These are phyloP conservation scores for Meganola albula DNA, from an alignment of 2,888 invertebrate species.

Conservation along the genomic window DNA sequence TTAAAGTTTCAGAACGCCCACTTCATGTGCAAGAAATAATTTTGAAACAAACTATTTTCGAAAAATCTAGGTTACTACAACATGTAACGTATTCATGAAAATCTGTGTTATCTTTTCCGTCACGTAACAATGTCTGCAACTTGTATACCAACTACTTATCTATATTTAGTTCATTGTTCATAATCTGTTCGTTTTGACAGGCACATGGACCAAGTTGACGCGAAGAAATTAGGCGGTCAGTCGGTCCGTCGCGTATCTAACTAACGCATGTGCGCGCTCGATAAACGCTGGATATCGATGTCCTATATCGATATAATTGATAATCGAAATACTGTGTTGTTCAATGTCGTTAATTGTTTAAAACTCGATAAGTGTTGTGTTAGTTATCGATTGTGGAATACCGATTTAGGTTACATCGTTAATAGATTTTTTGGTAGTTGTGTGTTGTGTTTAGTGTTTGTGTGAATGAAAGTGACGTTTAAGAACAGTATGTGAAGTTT, in stretches of 20 bases:
- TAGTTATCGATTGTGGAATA: no score
- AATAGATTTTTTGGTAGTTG: conserved; percentile 11
- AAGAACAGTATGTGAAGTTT: conserved; percentile 11
- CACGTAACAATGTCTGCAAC: conserved; percentile 19
- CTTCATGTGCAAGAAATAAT: no score
- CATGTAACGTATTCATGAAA: no score
- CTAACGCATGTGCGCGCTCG: conserved; percentile 37
- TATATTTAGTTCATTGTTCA: conserved; percentile 35
- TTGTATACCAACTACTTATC: conserved; percentile 23
- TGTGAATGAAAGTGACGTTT: conserved; percentile 7
- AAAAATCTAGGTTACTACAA: no score
- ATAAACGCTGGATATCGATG: conserved; percentile 20
- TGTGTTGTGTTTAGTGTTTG: conserved; percentile 18
- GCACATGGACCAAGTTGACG: conserved; percentile 44
- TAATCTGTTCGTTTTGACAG: conserved; percentile 31
- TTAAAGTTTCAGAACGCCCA: no score
- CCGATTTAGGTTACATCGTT: conserved; percentile 16
- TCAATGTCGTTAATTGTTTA: no score
- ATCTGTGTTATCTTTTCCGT: no score
- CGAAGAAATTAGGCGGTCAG: conserved; percentile 60
- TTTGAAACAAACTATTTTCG: no score
- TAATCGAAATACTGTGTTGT: conserved; percentile 17
- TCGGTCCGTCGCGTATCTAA: conserved; percentile 52
- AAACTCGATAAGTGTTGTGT: no score
- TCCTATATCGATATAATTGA: conserved; percentile 13